These are phyloP conservation scores for Neelides sp. DNA, from an alignment of 1,140 invertebrate genomes.

Conservation along the genomic window DNA sequence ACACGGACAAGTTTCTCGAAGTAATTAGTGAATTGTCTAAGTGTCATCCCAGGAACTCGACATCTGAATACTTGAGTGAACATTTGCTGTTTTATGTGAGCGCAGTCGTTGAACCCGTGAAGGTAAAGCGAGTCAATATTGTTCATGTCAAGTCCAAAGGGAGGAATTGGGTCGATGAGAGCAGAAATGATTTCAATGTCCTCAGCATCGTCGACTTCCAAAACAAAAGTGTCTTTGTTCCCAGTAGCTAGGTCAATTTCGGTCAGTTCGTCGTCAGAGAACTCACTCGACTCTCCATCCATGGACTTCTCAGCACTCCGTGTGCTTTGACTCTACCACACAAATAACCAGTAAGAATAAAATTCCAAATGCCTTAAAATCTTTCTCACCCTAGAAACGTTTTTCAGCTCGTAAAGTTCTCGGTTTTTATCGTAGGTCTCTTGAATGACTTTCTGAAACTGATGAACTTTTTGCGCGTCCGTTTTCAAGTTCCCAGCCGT, in stretches of 20 bases:
- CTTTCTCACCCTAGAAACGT: too few species aligned
- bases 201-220: constrained; percentile 77
- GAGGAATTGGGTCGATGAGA: constrained; percentile 61
- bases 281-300: too few species aligned
- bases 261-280: constrained; percentile 57
- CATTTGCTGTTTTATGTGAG: constrained; percentile 60
- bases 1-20: constrained; percentile 54
- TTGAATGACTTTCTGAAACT: constrained; percentile 50
- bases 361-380: constrained; percentile 13
- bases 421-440: constrained; percentile 55
- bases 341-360: not conserved
- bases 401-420: constrained; percentile 51
- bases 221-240: constrained; percentile 68
- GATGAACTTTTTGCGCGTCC: constrained; percentile 47
- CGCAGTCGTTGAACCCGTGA: constrained; percentile 51
- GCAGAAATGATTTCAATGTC: constrained; percentile 67
- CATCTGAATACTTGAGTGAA: constrained; percentile 71
- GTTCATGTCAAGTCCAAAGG: constrained; percentile 68
- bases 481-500: constrained; percentile 49
- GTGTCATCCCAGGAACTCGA: constrained; percentile 44
- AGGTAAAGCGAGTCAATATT: constrained; percentile 63
- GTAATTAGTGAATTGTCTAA: constrained; percentile 41
- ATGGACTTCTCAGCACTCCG: not conserved
- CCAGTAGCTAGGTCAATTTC: constrained; percentile 62
- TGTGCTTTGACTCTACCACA: not conserved